These are phyloP conservation scores for Plebejus melissa DNA, from an alignment of 2,888 invertebrate species.

Conservation along the genomic window DNA sequence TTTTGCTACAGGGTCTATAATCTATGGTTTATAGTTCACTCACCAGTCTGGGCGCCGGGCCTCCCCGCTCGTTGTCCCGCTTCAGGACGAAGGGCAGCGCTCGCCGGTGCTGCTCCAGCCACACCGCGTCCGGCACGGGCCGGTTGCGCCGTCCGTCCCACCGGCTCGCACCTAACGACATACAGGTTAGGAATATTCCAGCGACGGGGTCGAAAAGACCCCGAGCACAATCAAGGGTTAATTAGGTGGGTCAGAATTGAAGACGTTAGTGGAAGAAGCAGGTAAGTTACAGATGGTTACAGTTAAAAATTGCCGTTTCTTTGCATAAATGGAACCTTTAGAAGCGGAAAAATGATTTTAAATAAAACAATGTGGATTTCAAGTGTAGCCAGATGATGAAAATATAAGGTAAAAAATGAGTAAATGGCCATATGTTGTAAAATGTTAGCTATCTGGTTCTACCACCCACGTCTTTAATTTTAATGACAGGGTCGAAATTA, in stretches of 20 bases:
- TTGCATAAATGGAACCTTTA: no score
- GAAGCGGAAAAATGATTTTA: no score
- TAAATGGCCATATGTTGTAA: no score
- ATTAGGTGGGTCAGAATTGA: not conserved
- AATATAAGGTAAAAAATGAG: no score
- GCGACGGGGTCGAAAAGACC: not conserved
- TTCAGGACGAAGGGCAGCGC: constrained; percentile 73
- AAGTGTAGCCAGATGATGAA: no score
- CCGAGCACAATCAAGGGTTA: not conserved
- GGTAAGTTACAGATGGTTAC: no score
- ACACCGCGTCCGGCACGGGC: constrained; percentile 72
- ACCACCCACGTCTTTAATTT: not conserved
- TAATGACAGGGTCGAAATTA: not conserved
- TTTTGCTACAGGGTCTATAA: not conserved
- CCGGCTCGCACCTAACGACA: constrained; percentile 44
- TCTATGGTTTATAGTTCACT: constrained; percentile 40
- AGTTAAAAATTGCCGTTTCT: no score
- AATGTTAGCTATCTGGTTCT: no score
- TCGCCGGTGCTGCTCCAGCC: constrained; percentile 72
- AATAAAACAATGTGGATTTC: no score
- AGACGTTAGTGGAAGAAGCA: no score
- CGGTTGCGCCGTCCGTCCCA: constrained; percentile 72
- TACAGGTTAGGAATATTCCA: not conserved
- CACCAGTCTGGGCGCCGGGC: constrained; percentile 65
- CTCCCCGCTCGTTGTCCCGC: constrained; percentile 65